These are phyloP conservation scores for Clarias fuscus DNA, from an alignment of 2,797 vertebrate genomes.

Conservation along the genomic window DNA sequence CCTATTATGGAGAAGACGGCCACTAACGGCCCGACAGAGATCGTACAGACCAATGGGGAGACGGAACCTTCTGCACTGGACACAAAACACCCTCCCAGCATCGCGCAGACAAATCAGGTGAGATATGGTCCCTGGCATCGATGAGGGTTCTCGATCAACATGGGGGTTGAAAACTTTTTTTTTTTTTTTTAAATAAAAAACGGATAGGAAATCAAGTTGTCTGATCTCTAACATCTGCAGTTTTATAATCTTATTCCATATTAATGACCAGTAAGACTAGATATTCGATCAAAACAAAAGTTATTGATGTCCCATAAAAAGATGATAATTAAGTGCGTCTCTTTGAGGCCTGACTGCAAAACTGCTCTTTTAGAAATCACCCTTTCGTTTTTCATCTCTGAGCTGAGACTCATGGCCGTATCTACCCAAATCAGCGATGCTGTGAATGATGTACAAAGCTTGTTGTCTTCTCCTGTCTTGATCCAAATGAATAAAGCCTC, in stretches of 20 bases:
- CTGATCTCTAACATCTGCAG: background rate
- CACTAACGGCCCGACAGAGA: constrained; percentile 91
- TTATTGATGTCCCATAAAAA: background rate
- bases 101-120: constrained; percentile 88
- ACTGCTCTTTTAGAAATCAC: background rate
- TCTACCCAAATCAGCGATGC: no score
- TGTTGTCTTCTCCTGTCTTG: background rate
- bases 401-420: background rate
- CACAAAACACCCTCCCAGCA: constrained; percentile 82
- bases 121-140: constrained; percentile 20
- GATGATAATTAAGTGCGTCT: background rate
- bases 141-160: background rate
- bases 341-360: background rate
- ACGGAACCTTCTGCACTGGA: constrained; percentile 87
- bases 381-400: background rate
- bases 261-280: background rate
- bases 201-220: no score
- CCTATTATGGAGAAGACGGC: constrained; percentile 97
- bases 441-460: background rate
- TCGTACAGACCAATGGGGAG: constrained; percentile 95
- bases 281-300: background rate
- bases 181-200: background rate
- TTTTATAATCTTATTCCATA: background rate
- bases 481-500: background rate
- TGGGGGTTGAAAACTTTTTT: background rate